Conservation (phyloP, 2,888 invertebrate species). For the Teleogryllus oceanicus region DNA sequence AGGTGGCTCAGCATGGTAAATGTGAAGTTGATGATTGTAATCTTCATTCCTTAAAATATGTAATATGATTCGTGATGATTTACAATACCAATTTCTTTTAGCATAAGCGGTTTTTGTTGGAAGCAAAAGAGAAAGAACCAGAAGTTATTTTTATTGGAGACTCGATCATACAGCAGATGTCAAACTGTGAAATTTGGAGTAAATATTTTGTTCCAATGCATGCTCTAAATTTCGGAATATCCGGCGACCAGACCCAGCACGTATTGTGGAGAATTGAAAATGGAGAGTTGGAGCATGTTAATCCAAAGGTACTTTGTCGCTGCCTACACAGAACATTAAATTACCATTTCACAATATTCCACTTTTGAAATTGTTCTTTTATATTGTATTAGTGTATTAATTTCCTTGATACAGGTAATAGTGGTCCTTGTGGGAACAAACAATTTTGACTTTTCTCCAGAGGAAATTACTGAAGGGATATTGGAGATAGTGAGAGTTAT, state of each 20-base stretch:
- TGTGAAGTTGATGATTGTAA: neutral
- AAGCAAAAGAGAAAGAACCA: slow-evolving; percentile 85
- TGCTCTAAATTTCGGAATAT: slow-evolving; percentile 86
- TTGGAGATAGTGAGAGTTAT: slow-evolving; percentile 71
- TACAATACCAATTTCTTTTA: slow-evolving; percentile 48
- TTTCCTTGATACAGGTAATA: slow-evolving; percentile 61
- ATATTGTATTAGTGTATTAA: slow-evolving; percentile 11
- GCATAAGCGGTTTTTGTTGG: slow-evolving; percentile 81
- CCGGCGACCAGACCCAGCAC: slow-evolving; percentile 83
- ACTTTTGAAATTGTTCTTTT: neutral
- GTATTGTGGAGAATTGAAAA: slow-evolving; percentile 86
- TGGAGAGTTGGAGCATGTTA: slow-evolving; percentile 83
- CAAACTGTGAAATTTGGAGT: slow-evolving; percentile 83
- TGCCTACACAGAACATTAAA: neutral
- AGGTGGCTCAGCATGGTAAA: slow-evolving; percentile 78
- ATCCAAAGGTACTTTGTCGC: slow-evolving; percentile 70
- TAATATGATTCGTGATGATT: slow-evolving; percentile 19
- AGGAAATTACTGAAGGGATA: slow-evolving; percentile 78
- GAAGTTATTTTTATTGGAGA: slow-evolving; percentile 91
- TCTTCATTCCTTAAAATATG: neutral
- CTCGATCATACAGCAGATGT: slow-evolving; percentile 77
- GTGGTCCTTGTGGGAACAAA: slow-evolving; percentile 87
- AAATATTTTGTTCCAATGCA: slow-evolving; percentile 88
- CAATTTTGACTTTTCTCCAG: slow-evolving; percentile 75
- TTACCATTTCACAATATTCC: neutral